Base-by-base conservation (phyloP, 2,888 invertebrate species). In the Hesperia comma region DNA sequence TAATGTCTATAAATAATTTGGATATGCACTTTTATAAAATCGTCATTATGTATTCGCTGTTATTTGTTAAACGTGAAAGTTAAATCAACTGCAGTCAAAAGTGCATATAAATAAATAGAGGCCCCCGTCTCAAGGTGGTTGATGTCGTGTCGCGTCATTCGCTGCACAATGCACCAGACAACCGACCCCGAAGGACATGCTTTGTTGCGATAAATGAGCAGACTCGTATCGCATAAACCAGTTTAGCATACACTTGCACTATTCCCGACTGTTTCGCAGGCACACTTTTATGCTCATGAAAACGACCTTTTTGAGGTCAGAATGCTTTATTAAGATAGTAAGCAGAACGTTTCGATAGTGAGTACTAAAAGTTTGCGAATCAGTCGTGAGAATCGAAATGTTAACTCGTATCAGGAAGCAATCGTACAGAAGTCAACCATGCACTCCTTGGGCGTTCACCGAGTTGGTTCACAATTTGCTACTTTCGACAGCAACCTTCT, bases 181-280 rank as follows among this genome's bases (percentile, higher is more conserved):
- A 73, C 78, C 77, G 74, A 72, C 72, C 58, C 64, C 76, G 84
- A 86, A 88, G 88, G 87, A 82, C 87, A 78, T 73, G 80, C 80
- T 80, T 86, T 86, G 86, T 85, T 77, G 79, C 75, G 74, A 70
- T 70, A 74, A 64, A 68, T 63, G 72, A 70, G 67, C 70, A 70
- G 71, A 74, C 74, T 72, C 71, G 69, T 69, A 70, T 70, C 75
- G 72, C 77, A 72, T 76, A 80, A 88, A 90, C 89, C 86, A 83
- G 89, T 88, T 86, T 79, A 76, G 72, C 58, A 68, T 80, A 81
- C 85, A 87, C 88, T 88, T 88, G 87, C 85, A 85, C 84, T 79
- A 79, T 80, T 74, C 77, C 76, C 75, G 78, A 75, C 79, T 21
- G 56, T 57, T 79, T 79, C 77, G 76, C 74, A 63, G 70, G 71